Percentiles rank a stretch among this genome's conserved stretches.
These are phyloP conservation scores for Sinohyriopsis cumingii DNA, from an alignment of 2,888 invertebrate species.

Conservation along the genomic window DNA sequence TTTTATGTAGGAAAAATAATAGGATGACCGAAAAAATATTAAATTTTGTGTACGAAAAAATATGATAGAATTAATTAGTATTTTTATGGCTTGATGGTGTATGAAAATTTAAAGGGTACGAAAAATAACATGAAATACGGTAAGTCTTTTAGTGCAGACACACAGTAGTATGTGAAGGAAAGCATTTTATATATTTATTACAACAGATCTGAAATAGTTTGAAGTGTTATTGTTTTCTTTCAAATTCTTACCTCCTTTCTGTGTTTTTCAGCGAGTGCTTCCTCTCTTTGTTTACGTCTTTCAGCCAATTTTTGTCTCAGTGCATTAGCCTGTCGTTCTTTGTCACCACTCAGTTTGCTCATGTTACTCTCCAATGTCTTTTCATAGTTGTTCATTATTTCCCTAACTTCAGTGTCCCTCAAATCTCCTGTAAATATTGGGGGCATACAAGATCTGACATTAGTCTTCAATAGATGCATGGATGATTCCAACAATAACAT, in stretches of 20 bases:
- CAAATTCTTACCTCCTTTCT: constrained; percentile 51
- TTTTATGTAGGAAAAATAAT: no score
- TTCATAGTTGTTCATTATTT: constrained; percentile 59
- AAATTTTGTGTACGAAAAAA: no score
- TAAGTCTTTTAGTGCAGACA: no score
- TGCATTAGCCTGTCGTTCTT: constrained; percentile 51
- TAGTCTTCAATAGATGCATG: not conserved
- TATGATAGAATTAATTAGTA: no score
- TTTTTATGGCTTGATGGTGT: no score
- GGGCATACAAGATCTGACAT: not conserved
- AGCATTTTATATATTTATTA: no score
- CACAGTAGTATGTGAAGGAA: no score
- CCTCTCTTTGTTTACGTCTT: constrained; percentile 54
- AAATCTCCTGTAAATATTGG: constrained; percentile 39
- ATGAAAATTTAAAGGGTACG: no score
- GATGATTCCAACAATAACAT: not conserved
- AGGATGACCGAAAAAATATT: no score
- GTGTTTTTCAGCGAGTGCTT: constrained; percentile 60
- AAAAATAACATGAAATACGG: no score
- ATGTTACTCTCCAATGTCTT: constrained; percentile 56
- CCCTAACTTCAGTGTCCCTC: constrained; percentile 54
- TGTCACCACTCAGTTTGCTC: constrained; percentile 45
- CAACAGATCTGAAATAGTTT: no score
- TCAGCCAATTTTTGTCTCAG: constrained; percentile 60
- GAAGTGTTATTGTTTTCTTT: no score